Percentiles rank a stretch among this genome's conserved stretches.
phyloP scores from a whole-genome alignment of 35 echinoderm and acorn worm genomes.

The Patiria miniata region DNA sequence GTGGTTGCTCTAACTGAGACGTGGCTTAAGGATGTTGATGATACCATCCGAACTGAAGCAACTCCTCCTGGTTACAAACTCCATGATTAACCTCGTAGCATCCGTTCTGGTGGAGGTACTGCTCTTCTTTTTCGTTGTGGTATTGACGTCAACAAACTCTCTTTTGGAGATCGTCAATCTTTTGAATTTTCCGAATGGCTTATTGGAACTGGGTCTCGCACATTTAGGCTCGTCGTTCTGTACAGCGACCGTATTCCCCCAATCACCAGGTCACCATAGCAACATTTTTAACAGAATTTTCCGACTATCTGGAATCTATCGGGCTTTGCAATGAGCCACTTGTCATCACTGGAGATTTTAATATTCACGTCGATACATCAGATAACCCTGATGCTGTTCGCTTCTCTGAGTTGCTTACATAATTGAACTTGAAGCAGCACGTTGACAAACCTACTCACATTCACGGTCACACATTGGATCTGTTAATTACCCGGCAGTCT shows the following conservation, averaged over 20 bases:
- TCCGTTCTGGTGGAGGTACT: not conserved
- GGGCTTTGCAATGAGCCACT: not conserved
- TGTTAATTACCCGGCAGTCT: not conserved
- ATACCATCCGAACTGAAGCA: not conserved
- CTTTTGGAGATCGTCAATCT: not conserved
- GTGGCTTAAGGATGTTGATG: conserved; percentile 19
- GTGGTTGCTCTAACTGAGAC: conserved; percentile 21
- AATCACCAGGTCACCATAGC: not conserved
- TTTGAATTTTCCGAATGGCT: conserved; percentile 11
- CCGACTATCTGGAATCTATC: conserved; percentile 8
- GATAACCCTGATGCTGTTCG: not conserved
- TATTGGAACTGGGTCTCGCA: not conserved
- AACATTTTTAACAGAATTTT: conserved; percentile 16
- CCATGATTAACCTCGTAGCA: not conserved
- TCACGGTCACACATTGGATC: conserved; percentile 10
- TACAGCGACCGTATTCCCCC: not conserved
- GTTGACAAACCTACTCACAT: not conserved
- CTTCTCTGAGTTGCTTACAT: not conserved
- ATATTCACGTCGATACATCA: not conserved
- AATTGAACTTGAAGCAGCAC: conserved; percentile 3
- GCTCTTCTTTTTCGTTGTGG: not conserved
- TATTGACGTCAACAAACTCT: not conserved
- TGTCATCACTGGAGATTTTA: conserved; percentile 25
- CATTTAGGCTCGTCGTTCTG: not conserved
- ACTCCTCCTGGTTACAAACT: not conserved